These are phyloP conservation scores for Diaperis boleti DNA, from an alignment of 2,888 invertebrate genomes.

Conservation along the genomic window DNA sequence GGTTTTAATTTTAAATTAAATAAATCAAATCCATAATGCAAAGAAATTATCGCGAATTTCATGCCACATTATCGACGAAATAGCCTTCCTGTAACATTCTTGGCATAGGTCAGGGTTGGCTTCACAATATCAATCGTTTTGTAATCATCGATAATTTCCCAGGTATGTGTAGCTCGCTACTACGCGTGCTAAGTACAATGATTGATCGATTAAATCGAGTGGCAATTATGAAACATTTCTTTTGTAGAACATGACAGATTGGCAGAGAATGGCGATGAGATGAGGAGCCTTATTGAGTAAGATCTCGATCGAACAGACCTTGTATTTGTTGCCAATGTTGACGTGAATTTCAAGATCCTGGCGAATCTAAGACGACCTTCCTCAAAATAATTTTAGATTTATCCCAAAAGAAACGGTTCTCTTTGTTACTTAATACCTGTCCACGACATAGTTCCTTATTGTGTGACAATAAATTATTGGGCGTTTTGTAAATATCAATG, in stretches of 20 bases:
- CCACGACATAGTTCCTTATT: constrained; percentile 11
- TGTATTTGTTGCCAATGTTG: not conserved
- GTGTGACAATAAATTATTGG: constrained; percentile 1
- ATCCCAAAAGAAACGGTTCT: not conserved
- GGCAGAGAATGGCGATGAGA: not conserved
- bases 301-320: not conserved
- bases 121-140: constrained; percentile 17
- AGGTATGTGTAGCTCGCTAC: constrained; percentile 27
- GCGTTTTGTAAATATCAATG: constrained; percentile 26
- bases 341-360: constrained; percentile 1
- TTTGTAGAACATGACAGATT: not conserved
- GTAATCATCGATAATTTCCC: constrained; percentile 28
- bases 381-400: too few relatives aligned
- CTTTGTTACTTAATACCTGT: constrained; percentile 7
- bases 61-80: constrained; percentile 23
- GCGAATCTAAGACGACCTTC: constrained; percentile 1
- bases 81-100: constrained; percentile 34
- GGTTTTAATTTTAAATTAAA: constrained; percentile 23
- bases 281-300: constrained; percentile 9
- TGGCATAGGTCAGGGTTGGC: constrained; percentile 32
- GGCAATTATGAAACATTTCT: constrained; percentile 17
- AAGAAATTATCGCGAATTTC: constrained; percentile 15
- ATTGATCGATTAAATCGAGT: constrained; percentile 17
- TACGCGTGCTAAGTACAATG: constrained; percentile 26
- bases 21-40: constrained; percentile 22